Percentiles rank a stretch among this genome's conserved stretches.
These are phyloP conservation scores for Sebastes cheni DNA, from an alignment of 2,797 vertebrate genomes.

Conservation along the genomic window DNA sequence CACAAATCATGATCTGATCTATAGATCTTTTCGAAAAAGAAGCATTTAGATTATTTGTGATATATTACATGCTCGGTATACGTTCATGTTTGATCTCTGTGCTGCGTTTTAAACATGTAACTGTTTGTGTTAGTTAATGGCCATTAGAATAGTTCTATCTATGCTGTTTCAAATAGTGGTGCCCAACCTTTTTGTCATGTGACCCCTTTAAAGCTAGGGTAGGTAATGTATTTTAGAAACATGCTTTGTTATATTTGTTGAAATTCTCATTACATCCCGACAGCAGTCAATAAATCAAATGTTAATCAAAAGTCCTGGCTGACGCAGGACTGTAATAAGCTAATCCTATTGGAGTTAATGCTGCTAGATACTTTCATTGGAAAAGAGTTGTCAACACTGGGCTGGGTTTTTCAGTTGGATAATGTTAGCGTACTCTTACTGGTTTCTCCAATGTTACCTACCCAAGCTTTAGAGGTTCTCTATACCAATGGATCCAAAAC, in stretches of 20 bases:
- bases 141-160: neutral
- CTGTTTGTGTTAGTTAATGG: neutral
- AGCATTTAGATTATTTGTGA: neutral
- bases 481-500: too few relatives aligned
- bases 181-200: neutral
- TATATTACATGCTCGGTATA: neutral
- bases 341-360: neutral
- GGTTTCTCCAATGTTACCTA: too few relatives aligned
- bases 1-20: neutral
- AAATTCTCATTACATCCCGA: neutral
- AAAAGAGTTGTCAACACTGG: neutral
- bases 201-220: neutral
- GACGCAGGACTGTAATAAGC: neutral
- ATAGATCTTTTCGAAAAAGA: neutral
- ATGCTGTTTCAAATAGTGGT: neutral
- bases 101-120: neutral
- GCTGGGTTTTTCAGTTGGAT: too few relatives aligned
- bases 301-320: neutral
- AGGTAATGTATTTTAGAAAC: neutral
- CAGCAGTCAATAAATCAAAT: neutral
- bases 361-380: neutral
- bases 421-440: too few relatives aligned
- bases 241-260: neutral
- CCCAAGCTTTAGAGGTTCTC: too few relatives aligned
- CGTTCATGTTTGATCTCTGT: neutral